Evolutionary conservation across 2,888 invertebrate genomes (phyloP), one percentile per base, ranked within the genome.

Genomic region (Thymelicus sylvestris): DNA sequence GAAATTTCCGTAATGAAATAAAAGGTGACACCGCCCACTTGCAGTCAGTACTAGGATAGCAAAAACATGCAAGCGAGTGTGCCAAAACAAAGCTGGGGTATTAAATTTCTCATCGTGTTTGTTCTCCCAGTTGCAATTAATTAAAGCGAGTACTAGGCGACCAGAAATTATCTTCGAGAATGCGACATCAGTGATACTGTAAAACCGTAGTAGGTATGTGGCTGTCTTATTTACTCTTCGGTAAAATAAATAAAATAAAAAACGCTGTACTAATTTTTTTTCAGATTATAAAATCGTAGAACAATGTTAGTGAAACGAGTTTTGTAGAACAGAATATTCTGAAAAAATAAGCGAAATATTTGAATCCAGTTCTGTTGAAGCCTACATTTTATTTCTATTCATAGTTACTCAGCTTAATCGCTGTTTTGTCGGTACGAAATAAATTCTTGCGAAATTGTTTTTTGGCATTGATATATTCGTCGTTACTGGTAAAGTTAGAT

Each of bases 331-430:
- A 41, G 52, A 55, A 67, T 31, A 44, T 62, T 62, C 19, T 31
- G 44, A 38, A 62, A 68, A 68, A 68, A 68, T 62, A 62, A 62
- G 52, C 62, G 44, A 55, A 61, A 52, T 67, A 62, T 60, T 67
- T 38, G 62, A 68, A 62, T 68, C 44, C 52, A 55, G 48, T 38
- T 61, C 19, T 62, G 55, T 52, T 62, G 52, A 44, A 52, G 44
- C 44, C n/a, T 31, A 31, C 41, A 55, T 52, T 68, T 60, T 66
- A 60, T 55, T 55, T 55, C 55, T 55, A 24, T 55, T 55, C 55
- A 24, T 55, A 24, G 24, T 55, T 24, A 55, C 55, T 55, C 55
- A 55, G 55, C 55, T 55, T 55, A 55, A 55, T 55, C 24, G 55
- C 55, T 55, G 24, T 55, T 55, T 55, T 55, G 24, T 15, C 5